Base-by-base conservation (phyloP, 1,140 invertebrate species). In the Telenomus remus region DNA sequence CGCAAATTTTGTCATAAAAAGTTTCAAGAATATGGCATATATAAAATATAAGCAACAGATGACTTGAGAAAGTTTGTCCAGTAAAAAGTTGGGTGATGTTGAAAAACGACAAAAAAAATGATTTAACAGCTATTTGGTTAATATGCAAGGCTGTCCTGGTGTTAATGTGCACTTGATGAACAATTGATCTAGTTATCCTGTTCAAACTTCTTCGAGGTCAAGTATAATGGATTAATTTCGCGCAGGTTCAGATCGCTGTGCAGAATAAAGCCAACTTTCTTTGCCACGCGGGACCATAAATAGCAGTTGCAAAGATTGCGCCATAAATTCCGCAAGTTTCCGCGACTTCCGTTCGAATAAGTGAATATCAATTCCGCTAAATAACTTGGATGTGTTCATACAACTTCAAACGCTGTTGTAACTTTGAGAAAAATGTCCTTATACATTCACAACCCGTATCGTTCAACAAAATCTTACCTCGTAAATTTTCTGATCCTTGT, bases 251-350 rank as follows among this genome's bases (percentile, higher is more conserved):
- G 13, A 37, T 14, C 44, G 46, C 47, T 70, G 54, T 50, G 61
- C 44, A 60, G 53, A 76, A 76, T 66, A 76, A 76, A 66, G 68
- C 64, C 43, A 76, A 65, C 37, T 71, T 76, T 63, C 71, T 60
- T 61, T 14, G 43, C 34, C 33, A 11, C 33, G 42, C 15, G 3
- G 50, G 16, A 46, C 57, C 61, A 66, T 76, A 76, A 76, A 76
- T 76, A 76, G 44, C 16, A 9, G 44, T n/a, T 15, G 65, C 46
- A 60, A 65, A 66, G 65, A 76, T 71, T 76, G 56, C 39, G 37
- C 61, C 13, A 66, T 76, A 76, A 76, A 76, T 76, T 71, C 54
- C 1, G 61, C n/a, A 76, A 71, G 55, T 76, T 76, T 65, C 12
- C 37, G 34, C 50, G 27, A 56, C 47, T 69, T 65, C 37, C 55